Evolutionary conservation across 2,797 vertebrate species (phyloP).

Genomic region (Enteromius unitaeniatus): DNA sequence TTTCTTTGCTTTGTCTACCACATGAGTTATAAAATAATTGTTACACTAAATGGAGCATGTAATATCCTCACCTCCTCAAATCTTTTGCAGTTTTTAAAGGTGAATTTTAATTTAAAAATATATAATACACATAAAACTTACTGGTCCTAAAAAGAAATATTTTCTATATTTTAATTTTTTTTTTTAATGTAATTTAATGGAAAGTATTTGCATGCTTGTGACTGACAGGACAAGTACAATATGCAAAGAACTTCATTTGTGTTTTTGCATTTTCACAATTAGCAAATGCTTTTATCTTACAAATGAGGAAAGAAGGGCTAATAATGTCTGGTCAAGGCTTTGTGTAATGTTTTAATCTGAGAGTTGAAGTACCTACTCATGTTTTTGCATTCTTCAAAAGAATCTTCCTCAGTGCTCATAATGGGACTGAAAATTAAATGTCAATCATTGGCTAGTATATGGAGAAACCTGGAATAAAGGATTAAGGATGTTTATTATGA

Average conservation of each 20-base stretch:
- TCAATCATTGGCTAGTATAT: background rate
- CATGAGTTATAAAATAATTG: background rate
- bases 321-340: background rate
- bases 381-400: conserved; percentile 30
- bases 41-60: background rate
- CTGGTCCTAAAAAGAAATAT: background rate
- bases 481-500: background rate
- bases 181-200: background rate
- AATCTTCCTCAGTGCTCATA: conserved; percentile 2
- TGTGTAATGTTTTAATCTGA: background rate
- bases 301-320: background rate
- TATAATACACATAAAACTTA: background rate
- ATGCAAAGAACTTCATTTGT: conserved; percentile 22
- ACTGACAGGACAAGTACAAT: conserved; percentile 9
- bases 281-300: background rate
- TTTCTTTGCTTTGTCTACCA: background rate
- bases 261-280: background rate
- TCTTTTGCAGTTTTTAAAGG: background rate
- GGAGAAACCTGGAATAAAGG: background rate
- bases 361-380: background rate
- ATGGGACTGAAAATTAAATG: background rate
- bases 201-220: background rate
- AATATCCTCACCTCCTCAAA: background rate
- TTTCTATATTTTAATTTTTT: too few relatives aligned
- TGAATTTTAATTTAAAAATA: conserved; percentile 27